Evolutionary conservation across 2,113 vertebrate genomes (phyloP), one percentile per base, ranked within the genome.

Genomic region (Oceanites oceanicus): DNA sequence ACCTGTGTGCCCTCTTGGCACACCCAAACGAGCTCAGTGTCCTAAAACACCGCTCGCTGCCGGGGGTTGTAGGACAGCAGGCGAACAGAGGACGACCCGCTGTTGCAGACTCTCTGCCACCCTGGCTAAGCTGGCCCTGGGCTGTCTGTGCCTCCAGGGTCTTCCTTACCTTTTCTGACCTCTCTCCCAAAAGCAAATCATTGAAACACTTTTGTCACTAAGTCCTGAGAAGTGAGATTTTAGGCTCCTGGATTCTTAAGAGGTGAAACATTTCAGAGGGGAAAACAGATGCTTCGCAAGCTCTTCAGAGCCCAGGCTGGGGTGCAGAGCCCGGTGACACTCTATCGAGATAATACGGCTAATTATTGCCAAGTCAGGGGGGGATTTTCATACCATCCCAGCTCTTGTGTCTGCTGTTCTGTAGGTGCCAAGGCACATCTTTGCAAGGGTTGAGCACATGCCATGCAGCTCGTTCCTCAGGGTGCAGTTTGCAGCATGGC

Each of bases 91-190:
- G 23, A 45, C 49, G 16, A 49, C 4, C 50, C 8, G 71, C 59
- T 47, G 25, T 15, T 9, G 2, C 12, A 42, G 58, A 3, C 40
- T 3, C 25, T 2, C 38, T 34, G 58, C 52, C 21, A 0, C 5
- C 27, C 56, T 26, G 49, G 27, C 49, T 25, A 3, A 8, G 27
- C 72, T 36, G 29, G 26, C 30, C n/a, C 59, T 3, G 40, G 11
- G 18, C 72, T 32, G 6, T 0, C 73, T 26, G 36, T 18, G 49
- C 74, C 49, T 17, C 62, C 55, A 4, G 3, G 1, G 11, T 11
- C 74, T 38, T n/a, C 73, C 47, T 61, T 34, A 49, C 79, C 40
- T 53, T 25, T 21, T 22, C 29, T 19, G 52, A 59, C 72, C 52
- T 23, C 45, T 53, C 22, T 40, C 55, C 49, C 49, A 40, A 27